phyloP scores from a whole-genome alignment of 2,888 invertebrate species.

The Adelognathus sp. region DNA sequence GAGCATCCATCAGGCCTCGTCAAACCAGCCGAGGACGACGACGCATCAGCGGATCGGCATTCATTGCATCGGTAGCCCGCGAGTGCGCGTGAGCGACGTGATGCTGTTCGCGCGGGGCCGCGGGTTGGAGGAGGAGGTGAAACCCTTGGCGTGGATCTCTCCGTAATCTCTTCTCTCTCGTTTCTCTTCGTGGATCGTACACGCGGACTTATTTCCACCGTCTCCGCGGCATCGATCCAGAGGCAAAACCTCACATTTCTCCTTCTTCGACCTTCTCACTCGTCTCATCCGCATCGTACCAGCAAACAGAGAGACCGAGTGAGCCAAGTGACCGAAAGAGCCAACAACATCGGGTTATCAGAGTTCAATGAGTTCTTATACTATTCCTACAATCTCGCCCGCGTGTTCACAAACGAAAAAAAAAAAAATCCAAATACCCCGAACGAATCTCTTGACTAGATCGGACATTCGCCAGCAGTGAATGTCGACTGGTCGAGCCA shows the following conservation, averaged over 20 bases:
- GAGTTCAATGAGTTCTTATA: slow-evolving; percentile 60
- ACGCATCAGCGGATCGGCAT: slow-evolving; percentile 79
- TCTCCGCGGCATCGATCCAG: slow-evolving; percentile 53
- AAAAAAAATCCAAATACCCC: slow-evolving; percentile 11
- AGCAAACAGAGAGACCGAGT: no score
- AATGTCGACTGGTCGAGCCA: slow-evolving; percentile 67
- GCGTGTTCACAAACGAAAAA: background rate
- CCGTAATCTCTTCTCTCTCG: slow-evolving; percentile 36
- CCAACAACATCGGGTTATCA: slow-evolving; percentile 48
- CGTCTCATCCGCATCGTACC: slow-evolving; percentile 38
- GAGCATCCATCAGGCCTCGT: slow-evolving; percentile 81
- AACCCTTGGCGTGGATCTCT: slow-evolving; percentile 37
- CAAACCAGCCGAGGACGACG: slow-evolving; percentile 79
- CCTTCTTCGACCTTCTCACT: slow-evolving; percentile 58
- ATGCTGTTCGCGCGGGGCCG: slow-evolving; percentile 29
- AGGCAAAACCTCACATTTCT: slow-evolving; percentile 63
- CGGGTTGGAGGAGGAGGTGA: slow-evolving; percentile 38
- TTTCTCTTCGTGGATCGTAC: slow-evolving; percentile 20
- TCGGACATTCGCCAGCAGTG: slow-evolving; percentile 71
- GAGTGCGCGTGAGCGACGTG: slow-evolving; percentile 52
- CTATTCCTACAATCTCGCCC: slow-evolving; percentile 40
- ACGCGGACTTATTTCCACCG: slow-evolving; percentile 49
- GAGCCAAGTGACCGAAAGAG: slow-evolving; percentile 27
- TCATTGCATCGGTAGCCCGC: slow-evolving; percentile 70
- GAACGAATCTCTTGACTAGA: slow-evolving; percentile 73